A percentile compares a stretch with the other conserved stretches of the same genome.
Evolutionary conservation across 2,113 vertebrate genomes (phyloP).

Genomic region (Aleadryas rufinucha): DNA sequence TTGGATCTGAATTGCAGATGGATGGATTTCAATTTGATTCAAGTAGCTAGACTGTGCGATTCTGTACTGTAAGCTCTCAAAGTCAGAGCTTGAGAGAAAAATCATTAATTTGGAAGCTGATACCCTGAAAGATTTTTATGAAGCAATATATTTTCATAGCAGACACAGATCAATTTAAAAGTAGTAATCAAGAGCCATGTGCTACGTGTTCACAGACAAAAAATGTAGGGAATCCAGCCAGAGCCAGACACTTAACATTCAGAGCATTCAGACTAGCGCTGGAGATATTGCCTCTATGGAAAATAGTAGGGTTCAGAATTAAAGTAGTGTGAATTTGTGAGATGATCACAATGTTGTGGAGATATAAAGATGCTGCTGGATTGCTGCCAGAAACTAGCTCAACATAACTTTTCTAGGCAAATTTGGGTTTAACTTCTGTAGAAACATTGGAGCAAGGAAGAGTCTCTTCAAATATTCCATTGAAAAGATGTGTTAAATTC

Average conservation of each 20-base stretch:
- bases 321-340: slow-evolving; percentile 19
- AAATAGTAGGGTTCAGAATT: slow-evolving; percentile 3
- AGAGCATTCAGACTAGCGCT: slow-evolving; percentile 10
- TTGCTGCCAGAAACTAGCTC: neutral
- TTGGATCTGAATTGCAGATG: slow-evolving; percentile 61
- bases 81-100: slow-evolving; percentile 48
- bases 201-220: slow-evolving; percentile 16
- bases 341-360: neutral
- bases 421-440: neutral
- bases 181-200: slow-evolving; percentile 55
- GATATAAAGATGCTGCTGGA: neutral
- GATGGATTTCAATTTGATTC: slow-evolving; percentile 60
- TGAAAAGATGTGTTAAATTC: neutral
- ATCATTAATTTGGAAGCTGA: slow-evolving; percentile 58
- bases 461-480: neutral
- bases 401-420: neutral
- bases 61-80: slow-evolving; percentile 21
- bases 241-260: slow-evolving; percentile 31
- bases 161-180: slow-evolving; percentile 60
- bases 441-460: neutral
- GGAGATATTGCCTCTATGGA: slow-evolving; percentile 8
- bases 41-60: slow-evolving; percentile 29
- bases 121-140: slow-evolving; percentile 59
- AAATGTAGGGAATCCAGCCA: slow-evolving; percentile 31
- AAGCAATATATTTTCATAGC: slow-evolving; percentile 57